phyloP scores from a whole-genome alignment of 2,113 vertebrate genomes.

The Cariama cristata region DNA sequence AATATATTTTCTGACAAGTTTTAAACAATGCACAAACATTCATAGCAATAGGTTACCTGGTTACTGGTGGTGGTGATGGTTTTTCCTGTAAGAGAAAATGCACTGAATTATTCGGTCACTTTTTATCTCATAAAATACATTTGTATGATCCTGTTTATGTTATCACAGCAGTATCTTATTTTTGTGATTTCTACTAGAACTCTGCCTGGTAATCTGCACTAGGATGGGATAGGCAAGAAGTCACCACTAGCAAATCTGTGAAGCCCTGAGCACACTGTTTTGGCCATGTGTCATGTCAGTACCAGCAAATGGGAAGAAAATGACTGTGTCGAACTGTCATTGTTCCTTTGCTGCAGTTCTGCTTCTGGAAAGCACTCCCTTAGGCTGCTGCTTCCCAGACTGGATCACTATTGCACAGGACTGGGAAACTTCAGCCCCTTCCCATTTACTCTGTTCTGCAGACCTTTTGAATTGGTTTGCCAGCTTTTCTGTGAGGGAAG shows the following conservation, averaged over 20 bases:
- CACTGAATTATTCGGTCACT: background rate
- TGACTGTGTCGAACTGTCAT: background rate
- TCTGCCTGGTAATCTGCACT: background rate
- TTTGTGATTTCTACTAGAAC: background rate
- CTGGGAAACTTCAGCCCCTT: background rate
- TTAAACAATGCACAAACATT: background rate
- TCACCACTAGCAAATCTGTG: background rate
- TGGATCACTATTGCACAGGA: background rate
- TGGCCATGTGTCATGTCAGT: background rate
- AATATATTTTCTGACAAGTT: background rate
- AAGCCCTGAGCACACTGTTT: background rate
- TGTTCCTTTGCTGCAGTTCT: background rate
- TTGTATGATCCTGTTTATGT: background rate
- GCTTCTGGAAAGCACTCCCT: background rate
- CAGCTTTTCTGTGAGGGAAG: background rate
- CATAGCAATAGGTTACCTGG: constrained; percentile 29
- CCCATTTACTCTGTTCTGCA: background rate
- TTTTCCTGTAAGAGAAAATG: constrained; percentile 62
- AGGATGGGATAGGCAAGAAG: background rate
- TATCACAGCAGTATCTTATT: background rate
- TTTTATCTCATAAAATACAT: background rate
- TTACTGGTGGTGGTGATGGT: constrained; percentile 37
- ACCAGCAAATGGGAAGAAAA: background rate
- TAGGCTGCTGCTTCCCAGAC: background rate
- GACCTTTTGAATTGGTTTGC: background rate